Conservation (phyloP, 2,888 invertebrate species). For the Meloe dianella region DNA sequence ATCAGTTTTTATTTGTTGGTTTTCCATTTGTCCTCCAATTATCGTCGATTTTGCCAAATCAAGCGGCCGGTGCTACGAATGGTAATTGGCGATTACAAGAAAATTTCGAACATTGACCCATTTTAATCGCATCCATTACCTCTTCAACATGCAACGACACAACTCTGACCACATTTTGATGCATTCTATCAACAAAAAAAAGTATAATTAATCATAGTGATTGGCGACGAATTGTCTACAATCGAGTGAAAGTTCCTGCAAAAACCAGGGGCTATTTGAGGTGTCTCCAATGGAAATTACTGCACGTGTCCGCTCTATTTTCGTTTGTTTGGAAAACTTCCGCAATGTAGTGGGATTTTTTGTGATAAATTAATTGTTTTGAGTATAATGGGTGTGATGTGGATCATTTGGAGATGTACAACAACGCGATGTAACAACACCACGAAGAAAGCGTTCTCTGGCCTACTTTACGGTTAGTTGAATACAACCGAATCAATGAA, state of each 20-base stretch:
- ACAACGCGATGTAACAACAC: neutral
- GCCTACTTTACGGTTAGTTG: slow-evolving; percentile 31
- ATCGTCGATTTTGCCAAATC: too few relatives aligned
- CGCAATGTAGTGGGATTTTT: too few relatives aligned
- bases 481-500: slow-evolving; percentile 34
- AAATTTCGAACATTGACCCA: slow-evolving; percentile 72
- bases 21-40: too few relatives aligned
- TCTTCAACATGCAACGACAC: slow-evolving; percentile 74
- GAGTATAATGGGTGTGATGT: slow-evolving; percentile 29
- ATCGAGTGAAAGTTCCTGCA: slow-evolving; percentile 27
- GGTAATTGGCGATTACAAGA: slow-evolving; percentile 60
- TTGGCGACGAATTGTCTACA: slow-evolving; percentile 21
- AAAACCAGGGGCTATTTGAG: too few relatives aligned
- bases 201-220: slow-evolving; percentile 17
- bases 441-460: slow-evolving; percentile 34
- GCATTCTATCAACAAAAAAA: slow-evolving; percentile 64
- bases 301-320: too few relatives aligned
- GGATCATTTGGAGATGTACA: slow-evolving; percentile 20
- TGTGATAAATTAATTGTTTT: slow-evolving; percentile 22
- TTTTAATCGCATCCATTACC: slow-evolving; percentile 75
- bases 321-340: too few relatives aligned
- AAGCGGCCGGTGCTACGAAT: slow-evolving; percentile 45
- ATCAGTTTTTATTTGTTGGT: too few relatives aligned
- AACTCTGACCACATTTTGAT: slow-evolving; percentile 64
- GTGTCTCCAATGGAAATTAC: slow-evolving; percentile 9